Conservation (phyloP, 2,797 vertebrate genomes). For the Pantherophis vulpinus region DNA sequence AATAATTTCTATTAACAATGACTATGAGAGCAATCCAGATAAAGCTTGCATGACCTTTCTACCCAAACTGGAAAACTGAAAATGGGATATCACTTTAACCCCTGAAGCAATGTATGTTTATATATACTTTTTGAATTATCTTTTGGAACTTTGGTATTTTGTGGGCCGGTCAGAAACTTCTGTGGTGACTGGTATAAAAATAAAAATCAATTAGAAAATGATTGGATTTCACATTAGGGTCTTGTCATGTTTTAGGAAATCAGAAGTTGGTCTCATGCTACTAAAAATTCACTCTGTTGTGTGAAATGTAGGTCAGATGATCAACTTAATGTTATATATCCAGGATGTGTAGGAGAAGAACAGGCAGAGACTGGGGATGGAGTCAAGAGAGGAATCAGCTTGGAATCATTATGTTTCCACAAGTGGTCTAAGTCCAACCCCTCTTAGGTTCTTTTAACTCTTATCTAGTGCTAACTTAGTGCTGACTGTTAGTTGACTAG, state of each 20-base stretch:
- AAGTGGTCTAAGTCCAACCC: background rate
- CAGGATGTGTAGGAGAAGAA: too few relatives aligned
- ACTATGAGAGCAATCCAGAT: background rate
- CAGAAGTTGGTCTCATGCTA: background rate
- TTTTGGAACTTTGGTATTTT: background rate
- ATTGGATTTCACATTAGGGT: background rate
- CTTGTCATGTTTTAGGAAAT: background rate
- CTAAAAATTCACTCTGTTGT: background rate
- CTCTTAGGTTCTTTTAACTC: background rate
- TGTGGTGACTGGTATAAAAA: background rate
- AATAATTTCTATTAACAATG: background rate
- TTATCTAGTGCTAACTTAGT: background rate
- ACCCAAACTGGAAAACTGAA: background rate
- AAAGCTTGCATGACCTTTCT: background rate
- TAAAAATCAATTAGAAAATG: background rate
- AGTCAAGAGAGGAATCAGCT: background rate
- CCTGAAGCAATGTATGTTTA: background rate
- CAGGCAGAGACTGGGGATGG: background rate
- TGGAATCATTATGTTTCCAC: background rate
- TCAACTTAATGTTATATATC: background rate
- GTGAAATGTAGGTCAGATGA: conserved; percentile 9
- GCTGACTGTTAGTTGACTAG: background rate
- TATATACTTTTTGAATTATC: background rate
- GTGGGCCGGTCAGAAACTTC: background rate
- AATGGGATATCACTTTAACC: background rate